Base-by-base conservation (phyloP, 2,888 invertebrate species). In the Eristalis tenax region DNA sequence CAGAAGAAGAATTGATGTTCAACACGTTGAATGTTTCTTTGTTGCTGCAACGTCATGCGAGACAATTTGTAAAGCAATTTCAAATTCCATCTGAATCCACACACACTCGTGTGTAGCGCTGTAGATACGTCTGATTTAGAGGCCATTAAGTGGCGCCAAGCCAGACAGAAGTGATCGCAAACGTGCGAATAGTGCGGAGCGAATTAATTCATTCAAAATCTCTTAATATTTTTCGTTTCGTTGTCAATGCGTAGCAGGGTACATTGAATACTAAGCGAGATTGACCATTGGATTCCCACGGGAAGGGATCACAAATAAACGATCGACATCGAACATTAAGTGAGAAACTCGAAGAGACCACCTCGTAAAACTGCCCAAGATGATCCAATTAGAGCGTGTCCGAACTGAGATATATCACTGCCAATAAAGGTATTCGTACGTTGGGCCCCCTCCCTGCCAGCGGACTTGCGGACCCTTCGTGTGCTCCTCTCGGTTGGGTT, bases 361-460 rank as follows among this genome's bases (percentile, higher is more conserved):
- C 71, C 71, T 76, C 81, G 63, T 81, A 85, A 81, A 85, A 81
- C 64, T 81, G 63, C 71, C 81, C 81, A 81, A 57, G 84, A 81
- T 76, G 81, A 81, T 85, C 84, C 81, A 85, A 84, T 84, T 84
- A 84, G 80, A 71, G 71, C 65, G 71, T 66, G 50, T 76, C 43
- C 63, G 32, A 70, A 50, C 75, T 26, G 28, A 66, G 65, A 75
- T 66, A 74, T 84, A 68, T 68, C 61, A 50, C 61, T 50, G 66
- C 40, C 68, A 69, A 79, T 79, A 64, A 38, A 74, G 56, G 50
- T 18, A 50, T 50, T 18, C 8, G 8, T n/a, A 66, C 50, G 50
- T n/a, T 35, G 10, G 18, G 32, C 15, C 50, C 63, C n/a, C 22
- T 50, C 59, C n/a, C 6, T 59, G 40, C 15, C 11, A 13, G 13